Evolutionary conservation across 2,113 vertebrate species (phyloP).

Genomic region (Megaceryle torquata): DNA sequence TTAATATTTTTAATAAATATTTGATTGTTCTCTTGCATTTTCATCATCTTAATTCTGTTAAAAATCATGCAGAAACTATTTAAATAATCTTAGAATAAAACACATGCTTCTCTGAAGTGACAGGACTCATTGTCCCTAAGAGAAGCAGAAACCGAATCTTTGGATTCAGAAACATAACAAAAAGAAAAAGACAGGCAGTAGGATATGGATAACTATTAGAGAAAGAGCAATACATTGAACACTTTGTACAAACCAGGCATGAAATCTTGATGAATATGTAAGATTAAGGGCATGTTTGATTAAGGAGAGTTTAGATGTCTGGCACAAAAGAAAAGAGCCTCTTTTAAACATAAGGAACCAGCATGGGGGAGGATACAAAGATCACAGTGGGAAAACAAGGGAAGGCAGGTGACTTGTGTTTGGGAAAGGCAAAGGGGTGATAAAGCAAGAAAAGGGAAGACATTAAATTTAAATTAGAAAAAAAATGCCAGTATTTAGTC

Average conservation of each 20-base stretch:
- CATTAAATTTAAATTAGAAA: background rate
- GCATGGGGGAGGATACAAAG: slow-evolving; percentile 31
- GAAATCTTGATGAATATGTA: background rate
- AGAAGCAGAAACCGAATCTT: background rate
- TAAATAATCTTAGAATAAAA: background rate
- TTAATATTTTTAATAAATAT: background rate
- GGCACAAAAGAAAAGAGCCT: background rate
- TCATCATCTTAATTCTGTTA: background rate
- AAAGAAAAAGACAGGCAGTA: background rate
- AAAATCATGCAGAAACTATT: background rate
- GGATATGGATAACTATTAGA: background rate
- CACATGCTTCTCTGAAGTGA: background rate
- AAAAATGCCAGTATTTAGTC: background rate
- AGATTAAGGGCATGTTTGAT: background rate
- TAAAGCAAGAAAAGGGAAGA: background rate
- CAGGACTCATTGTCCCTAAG: background rate
- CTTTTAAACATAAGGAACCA: slow-evolving; percentile 30
- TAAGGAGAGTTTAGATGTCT: background rate
- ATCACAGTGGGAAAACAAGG: slow-evolving; percentile 16
- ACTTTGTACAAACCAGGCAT: background rate
- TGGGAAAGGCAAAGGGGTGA: background rate
- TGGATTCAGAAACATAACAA: background rate
- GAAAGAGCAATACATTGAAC: background rate
- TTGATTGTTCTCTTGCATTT: background rate
- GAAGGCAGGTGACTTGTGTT: background rate